These are phyloP conservation scores for Leptodon cayanensis DNA, from an alignment of 2,797 vertebrate species.

Conservation along the genomic window DNA sequence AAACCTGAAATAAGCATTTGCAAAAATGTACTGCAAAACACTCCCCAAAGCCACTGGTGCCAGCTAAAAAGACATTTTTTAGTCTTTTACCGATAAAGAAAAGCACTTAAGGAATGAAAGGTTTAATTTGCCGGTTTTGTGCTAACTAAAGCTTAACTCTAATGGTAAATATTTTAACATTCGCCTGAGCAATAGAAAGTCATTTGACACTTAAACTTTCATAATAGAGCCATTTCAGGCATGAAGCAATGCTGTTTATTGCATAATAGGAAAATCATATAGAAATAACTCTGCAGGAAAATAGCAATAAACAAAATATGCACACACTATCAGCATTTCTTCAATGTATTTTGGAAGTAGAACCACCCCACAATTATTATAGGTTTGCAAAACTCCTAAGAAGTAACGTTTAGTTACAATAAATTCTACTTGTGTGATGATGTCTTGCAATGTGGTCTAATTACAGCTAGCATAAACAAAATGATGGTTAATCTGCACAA, in stretches of 20 bases:
- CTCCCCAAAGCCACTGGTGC: background rate
- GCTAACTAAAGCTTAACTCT: background rate
- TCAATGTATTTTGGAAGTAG: background rate
- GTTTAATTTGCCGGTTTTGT: background rate
- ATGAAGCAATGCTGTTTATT: background rate
- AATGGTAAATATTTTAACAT: background rate
- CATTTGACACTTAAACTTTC: background rate
- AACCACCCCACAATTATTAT: background rate
- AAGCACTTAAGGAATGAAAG: slow-evolving; percentile 13
- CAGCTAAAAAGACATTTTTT: slow-evolving; percentile 25
- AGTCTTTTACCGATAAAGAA: slow-evolving; percentile 27
- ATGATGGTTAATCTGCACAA: background rate
- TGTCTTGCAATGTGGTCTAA: background rate
- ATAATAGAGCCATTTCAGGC: background rate
- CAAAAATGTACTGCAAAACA: slow-evolving; percentile 15
- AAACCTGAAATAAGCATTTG: slow-evolving; percentile 6
- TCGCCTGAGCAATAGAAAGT: background rate
- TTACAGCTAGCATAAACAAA: slow-evolving; percentile 28
- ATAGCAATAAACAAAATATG: background rate
- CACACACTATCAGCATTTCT: background rate
- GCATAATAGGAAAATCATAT: background rate
- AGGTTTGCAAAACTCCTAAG: slow-evolving; percentile 1
- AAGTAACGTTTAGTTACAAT: background rate
- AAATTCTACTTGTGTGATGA: background rate
- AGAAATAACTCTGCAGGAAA: background rate